Base-by-base conservation (phyloP, 2,113 vertebrate species). In the Bothrops jararaca region DNA sequence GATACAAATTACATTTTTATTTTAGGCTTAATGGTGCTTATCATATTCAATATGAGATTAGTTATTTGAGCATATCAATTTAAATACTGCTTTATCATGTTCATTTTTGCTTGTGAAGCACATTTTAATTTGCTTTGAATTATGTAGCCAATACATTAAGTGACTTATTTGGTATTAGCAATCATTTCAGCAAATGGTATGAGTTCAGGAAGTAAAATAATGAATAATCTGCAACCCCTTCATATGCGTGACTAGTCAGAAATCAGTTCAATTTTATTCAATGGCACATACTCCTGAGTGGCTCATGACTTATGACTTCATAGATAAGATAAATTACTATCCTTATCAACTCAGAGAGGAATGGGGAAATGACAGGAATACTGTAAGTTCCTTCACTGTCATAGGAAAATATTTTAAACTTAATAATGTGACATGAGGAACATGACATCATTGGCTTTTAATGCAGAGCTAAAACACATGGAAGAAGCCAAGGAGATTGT, bases 401-500 rank as follows among this genome's bases (percentile, higher is more conserved):
- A 88, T 23, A 88, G 13, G 88, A 69, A 50, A 92, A 92, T 74
- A 23, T 69, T 88, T 69, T 88, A 50, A 58, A 88, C 48, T 92
- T 92, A 88, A 69, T 88, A 69, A 92, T 92, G 24, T 9, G 26
- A 5, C 23, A 9, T 26, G 7, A 85, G 57, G 56, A 86, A 88
- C 45, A 45, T 92, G 91, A 88, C 48, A 26, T 34, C 58, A 54
- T 74, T 92, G n/a, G 85, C 18, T 91, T 50, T 48, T 85, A 60
- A 58, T 4, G 22, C 52, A 57, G 6, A 42, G 4, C 56, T 50
- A 53, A 87, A 88, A 13, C 48, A 3, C 2, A 54, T 10, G 1
- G 64, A 88, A 92, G 22, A 60, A 69, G 69, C 11, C 57, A 88
- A 92, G 86, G 50, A 89, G 58, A 74, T 1, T 29, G 29, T 88